Conservation (phyloP, 2,888 invertebrate species). For the Melanotus villosus region DNA sequence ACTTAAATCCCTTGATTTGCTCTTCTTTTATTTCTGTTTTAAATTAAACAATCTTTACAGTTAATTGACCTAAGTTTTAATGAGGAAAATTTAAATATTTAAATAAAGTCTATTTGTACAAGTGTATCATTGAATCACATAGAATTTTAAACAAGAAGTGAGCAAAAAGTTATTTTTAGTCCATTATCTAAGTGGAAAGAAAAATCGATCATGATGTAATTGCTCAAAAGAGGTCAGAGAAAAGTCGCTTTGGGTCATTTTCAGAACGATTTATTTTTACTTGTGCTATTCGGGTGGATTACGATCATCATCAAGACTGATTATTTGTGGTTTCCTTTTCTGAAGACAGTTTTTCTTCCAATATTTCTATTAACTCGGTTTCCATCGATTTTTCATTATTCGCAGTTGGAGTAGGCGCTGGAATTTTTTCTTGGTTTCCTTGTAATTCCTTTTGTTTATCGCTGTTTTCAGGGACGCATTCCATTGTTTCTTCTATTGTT, state of each 20-base stretch:
- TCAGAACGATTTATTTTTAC: too few relatives aligned
- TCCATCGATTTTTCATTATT: conserved; percentile 22
- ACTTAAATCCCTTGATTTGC: neutral
- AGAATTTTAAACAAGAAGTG: neutral
- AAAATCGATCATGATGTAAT: neutral
- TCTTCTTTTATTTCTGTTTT: neutral
- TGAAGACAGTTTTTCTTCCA: conserved; percentile 22
- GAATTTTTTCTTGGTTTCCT: too few relatives aligned
- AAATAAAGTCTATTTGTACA: neutral
- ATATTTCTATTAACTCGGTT: conserved; percentile 27
- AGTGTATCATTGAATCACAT: neutral
- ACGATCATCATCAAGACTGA: neutral
- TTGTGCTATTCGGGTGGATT: too few relatives aligned
- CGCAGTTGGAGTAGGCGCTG: neutral
- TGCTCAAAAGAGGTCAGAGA: neutral
- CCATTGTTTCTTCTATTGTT: neutral
- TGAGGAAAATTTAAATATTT: neutral
- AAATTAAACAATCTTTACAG: too few relatives aligned
- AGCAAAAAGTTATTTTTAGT: neutral
- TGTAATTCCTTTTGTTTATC: too few relatives aligned
- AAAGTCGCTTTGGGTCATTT: neutral
- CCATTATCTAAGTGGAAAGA: neutral
- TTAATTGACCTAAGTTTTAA: neutral
- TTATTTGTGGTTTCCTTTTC: neutral
- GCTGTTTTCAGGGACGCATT: neutral